phyloP scores from a whole-genome alignment of 2,797 vertebrate species.

The Numenius phaeopus region DNA sequence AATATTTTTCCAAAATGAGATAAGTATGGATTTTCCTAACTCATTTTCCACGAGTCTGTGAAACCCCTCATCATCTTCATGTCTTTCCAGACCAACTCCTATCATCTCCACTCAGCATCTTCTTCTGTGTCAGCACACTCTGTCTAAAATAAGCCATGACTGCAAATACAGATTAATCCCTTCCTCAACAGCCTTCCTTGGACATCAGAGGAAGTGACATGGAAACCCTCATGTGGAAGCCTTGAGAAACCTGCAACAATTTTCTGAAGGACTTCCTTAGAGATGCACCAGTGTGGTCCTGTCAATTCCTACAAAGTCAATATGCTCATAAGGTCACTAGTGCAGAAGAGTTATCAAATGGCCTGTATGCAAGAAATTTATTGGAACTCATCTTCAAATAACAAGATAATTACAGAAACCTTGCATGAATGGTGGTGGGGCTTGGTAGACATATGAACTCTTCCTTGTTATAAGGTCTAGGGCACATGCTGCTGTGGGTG shows the following conservation, averaged over 20 bases:
- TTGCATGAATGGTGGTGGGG: background rate
- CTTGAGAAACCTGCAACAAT: background rate
- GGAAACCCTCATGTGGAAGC: background rate
- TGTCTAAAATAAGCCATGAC: too few species aligned
- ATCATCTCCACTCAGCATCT: background rate
- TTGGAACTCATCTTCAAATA: background rate
- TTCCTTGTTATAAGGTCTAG: background rate
- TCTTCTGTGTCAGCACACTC: background rate
- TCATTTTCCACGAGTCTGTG: background rate
- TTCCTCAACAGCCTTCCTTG: background rate
- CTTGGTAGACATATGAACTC: background rate
- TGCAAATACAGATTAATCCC: background rate
- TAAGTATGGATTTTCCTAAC: background rate
- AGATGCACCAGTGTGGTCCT: background rate
- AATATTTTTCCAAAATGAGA: background rate
- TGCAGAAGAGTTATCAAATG: background rate
- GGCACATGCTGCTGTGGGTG: background rate
- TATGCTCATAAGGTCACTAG: background rate
- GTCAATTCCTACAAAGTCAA: background rate
- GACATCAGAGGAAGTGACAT: background rate
- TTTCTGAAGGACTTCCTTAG: background rate
- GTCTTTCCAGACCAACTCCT: background rate
- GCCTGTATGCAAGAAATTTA: background rate
- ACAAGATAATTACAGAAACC: fast-evolving
- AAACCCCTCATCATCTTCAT: background rate